Evolutionary conservation across 2,888 invertebrate species (phyloP), one percentile per base, ranked within the genome.

Genomic region (Troilus luridus): DNA sequence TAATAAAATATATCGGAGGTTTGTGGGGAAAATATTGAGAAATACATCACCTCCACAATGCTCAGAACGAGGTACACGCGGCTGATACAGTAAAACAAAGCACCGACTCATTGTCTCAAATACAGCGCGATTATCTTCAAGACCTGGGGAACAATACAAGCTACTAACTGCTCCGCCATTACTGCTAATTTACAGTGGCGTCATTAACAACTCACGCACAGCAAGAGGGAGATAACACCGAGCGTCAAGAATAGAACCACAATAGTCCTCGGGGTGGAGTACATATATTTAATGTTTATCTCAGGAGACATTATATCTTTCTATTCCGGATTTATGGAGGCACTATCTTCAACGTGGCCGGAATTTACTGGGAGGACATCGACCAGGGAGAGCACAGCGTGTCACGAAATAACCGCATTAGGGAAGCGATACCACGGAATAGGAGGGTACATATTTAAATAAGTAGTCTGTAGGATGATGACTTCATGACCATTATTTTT

Each of bases 251-350:
- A 24, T 72, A 14, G 72, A 72, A 72, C 72, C 7, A 72, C 72
- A 72, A 72, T 72, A 72, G 72, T 27, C 72, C 6, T 24, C 27
- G 24, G 64, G 6, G 72, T 12, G 14, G n/a, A 27, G 24, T 72
- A 72, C 72, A 72, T 72, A 72, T 72, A 72, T 72, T 72, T 72
- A 72, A 27, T 72, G 27, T 72, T 72, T 72, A 72, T 72, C 72
- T 72, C 24, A 27, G 72, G 27, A 27, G 72, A 14, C 72, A 24
- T 27, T 27, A 72, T 24, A 72, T 72, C 17, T 19, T 72, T 72
- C 72, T 72, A 27, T 72, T 14, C 72, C 27, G 24, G 72, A 72
- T 72, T 72, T 27, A 72, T 72, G 72, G 12, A 27, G 72, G 5
- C 64, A 64, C 72, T 27, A 72, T 72, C 72, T 72, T 41, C 72